These are phyloP conservation scores for Himalopsyche anomala DNA, from an alignment of 2,888 invertebrate genomes.

Conservation along the genomic window DNA sequence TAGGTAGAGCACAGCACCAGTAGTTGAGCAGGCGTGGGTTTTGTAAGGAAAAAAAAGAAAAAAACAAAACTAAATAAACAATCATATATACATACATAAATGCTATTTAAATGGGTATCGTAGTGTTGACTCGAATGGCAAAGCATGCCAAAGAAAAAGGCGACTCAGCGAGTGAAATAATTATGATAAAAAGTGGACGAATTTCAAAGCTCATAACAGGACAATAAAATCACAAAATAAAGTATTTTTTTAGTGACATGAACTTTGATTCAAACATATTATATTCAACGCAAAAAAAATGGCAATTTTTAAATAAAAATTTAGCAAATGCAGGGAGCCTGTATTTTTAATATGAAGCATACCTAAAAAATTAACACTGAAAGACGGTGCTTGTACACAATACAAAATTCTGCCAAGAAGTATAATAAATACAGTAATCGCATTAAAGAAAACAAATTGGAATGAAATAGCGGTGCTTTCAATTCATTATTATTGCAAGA, in stretches of 20 bases:
- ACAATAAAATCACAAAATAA: no score
- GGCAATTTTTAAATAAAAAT: no score
- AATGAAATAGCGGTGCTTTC: constrained; percentile 36
- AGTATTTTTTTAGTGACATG: no score
- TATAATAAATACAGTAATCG: constrained; percentile 17
- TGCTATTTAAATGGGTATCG: constrained; percentile 44
- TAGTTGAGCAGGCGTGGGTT: constrained; percentile 52
- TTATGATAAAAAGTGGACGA: constrained; percentile 6
- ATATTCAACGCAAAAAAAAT: no score
- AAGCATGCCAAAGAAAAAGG: constrained; percentile 62
- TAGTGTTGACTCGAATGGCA: constrained; percentile 56
- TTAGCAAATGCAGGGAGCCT: neutral
- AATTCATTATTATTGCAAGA: constrained; percentile 44
- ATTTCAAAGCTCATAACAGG: neutral
- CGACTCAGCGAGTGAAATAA: constrained; percentile 53
- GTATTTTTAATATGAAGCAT: constrained; percentile 1
- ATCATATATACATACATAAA: constrained; percentile 59
- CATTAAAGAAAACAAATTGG: no score
- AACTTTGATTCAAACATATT: no score
- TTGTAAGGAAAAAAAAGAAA: constrained; percentile 64
- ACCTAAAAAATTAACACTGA: neutral
- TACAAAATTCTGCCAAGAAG: constrained; percentile 2
- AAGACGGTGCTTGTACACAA: neutral
- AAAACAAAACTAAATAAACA: constrained; percentile 65
- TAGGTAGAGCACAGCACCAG: constrained; percentile 48